Evolutionary conservation across 2,113 vertebrate genomes (phyloP).

Genomic region (Siniperca chuatsi): DNA sequence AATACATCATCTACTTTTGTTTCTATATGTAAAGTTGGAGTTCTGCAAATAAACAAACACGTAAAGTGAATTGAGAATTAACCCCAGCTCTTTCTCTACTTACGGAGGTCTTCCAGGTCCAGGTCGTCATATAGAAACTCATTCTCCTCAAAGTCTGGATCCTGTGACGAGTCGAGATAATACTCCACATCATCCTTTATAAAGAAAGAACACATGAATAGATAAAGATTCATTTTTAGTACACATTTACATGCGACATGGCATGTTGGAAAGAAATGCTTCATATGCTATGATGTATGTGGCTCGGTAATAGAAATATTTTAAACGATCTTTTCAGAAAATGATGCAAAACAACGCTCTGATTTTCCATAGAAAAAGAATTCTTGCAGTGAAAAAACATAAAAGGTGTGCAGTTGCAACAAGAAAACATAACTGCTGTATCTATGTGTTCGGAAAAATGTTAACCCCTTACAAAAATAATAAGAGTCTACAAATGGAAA

Average conservation of each 20-base stretch:
- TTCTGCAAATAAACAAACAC: neutral
- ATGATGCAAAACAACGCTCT: neutral
- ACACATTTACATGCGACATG: neutral
- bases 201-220: neutral
- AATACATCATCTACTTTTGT: too few species aligned
- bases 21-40: too few species aligned
- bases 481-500: neutral
- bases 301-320: neutral
- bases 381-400: neutral
- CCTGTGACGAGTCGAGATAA: slow-evolving; percentile 92
- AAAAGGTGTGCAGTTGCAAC: neutral
- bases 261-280: neutral
- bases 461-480: neutral
- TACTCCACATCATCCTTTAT: slow-evolving; percentile 90
- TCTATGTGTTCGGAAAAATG: neutral
- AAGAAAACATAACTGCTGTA: neutral
- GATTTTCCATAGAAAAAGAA: neutral
- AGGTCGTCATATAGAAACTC: slow-evolving; percentile 93
- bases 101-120: slow-evolving; percentile 92
- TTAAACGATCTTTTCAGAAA: neutral
- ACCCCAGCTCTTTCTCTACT: slow-evolving; percentile 48
- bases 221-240: neutral
- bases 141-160: slow-evolving; percentile 93
- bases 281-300: neutral
- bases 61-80: too few species aligned